Percentiles rank a stretch among this genome's conserved stretches.
phyloP scores from a whole-genome alignment of 2,888 invertebrate genomes.

The Automeris io region DNA sequence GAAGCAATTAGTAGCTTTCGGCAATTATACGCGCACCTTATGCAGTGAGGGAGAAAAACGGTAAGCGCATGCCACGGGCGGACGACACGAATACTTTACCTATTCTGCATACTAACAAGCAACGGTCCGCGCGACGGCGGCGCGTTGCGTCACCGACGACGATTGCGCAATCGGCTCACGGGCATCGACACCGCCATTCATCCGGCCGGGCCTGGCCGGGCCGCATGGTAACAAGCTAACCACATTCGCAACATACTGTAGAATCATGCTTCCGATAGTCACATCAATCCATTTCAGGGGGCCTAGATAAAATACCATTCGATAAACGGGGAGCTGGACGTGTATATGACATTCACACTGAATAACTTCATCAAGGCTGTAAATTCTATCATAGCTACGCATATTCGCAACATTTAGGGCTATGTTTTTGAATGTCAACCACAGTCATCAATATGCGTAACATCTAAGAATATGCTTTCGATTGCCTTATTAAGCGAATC shows the following conservation, averaged over 20 bases:
- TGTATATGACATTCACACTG: too few relatives aligned
- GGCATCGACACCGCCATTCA: slow-evolving; percentile 61
- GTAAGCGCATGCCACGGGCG: slow-evolving; percentile 44
- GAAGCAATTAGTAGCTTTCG: too few relatives aligned
- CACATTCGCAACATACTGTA: slow-evolving; percentile 26
- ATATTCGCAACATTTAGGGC: too few relatives aligned
- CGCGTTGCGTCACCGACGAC: slow-evolving; percentile 58
- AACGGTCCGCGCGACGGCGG: slow-evolving; percentile 41
- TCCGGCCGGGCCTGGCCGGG: slow-evolving; percentile 46
- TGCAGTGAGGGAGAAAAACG: slow-evolving; percentile 34
- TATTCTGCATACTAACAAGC: slow-evolving; percentile 69
- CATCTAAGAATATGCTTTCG: too few relatives aligned
- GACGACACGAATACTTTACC: slow-evolving; percentile 55
- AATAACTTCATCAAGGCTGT: too few relatives aligned
- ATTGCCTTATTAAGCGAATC: too few relatives aligned
- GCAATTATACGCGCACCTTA: slow-evolving; percentile 25
- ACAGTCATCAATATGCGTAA: too few relatives aligned
- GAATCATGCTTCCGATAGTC: slow-evolving; percentile 29
- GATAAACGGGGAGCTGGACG: too few relatives aligned
- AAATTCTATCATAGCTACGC: too few relatives aligned
- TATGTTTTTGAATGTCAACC: too few relatives aligned
- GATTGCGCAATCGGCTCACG: slow-evolving; percentile 59
- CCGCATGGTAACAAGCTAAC: slow-evolving; percentile 52
- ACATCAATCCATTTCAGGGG: slow-evolving; percentile 27
- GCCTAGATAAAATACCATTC: too few relatives aligned